A percentile compares a stretch with the other conserved stretches of the same genome.
Evolutionary conservation across 1,140 invertebrate species (phyloP).

Genomic region (Macrobrachium nipponense): DNA sequence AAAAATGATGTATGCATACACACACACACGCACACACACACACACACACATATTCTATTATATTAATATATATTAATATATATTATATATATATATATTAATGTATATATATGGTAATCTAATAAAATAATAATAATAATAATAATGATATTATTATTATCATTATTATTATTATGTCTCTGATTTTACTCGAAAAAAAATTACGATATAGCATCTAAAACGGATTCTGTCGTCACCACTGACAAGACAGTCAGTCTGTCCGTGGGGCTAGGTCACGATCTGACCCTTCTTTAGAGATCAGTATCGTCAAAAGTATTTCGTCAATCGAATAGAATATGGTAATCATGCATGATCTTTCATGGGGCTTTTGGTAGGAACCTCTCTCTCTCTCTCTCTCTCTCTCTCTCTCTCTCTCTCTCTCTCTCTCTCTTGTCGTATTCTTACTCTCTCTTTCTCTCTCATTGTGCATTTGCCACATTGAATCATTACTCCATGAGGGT

Average conservation of each 20-base stretch:
- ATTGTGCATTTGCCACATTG: no score
- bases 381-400: not conserved
- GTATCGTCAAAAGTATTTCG: no score
- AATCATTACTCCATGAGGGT: no score
- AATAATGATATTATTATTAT: not conserved
- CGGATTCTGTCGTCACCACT: no score
- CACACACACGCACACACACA: not conserved
- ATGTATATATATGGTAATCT: no score
- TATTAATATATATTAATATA: constrained; percentile 5
- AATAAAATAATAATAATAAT: no score
- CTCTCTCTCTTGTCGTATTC: not conserved
- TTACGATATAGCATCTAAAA: no score
- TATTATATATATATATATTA: no score
- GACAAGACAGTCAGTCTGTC: no score
- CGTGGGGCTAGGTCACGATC: no score
- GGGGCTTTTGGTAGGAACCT: not conserved
- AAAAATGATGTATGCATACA: not conserved
- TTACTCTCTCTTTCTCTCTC: not conserved
- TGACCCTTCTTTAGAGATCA: no score
- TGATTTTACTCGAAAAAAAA: not conserved
- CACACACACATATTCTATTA: not conserved
- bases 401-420: constrained; percentile 7
- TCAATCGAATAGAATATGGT: no score
- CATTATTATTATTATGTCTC: not conserved
- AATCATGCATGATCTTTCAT: not conserved